Percentiles rank a stretch among this genome's conserved stretches.
Evolutionary conservation across 2,888 invertebrate genomes (phyloP).

Genomic region (Cartodere bifasciata): DNA sequence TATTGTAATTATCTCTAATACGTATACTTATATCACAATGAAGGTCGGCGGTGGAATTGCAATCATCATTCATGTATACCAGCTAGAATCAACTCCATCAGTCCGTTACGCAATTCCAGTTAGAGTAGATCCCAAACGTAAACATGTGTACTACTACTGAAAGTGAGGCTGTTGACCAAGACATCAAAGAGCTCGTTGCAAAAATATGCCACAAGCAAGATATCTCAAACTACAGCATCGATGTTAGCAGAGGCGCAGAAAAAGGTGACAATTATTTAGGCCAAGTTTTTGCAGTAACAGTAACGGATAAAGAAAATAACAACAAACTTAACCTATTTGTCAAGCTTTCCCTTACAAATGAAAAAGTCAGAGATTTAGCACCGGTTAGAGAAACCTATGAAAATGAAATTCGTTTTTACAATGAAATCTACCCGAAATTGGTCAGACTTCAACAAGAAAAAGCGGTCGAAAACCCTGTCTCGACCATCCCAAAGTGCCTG

Average conservation of each 20-base stretch:
- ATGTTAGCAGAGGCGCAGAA: not conserved
- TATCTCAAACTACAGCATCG: no score
- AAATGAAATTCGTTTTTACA: not conserved
- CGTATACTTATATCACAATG: no score
- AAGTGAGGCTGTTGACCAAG: no score
- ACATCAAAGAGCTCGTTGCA: no score
- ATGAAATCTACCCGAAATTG: not conserved
- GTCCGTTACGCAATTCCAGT: no score
- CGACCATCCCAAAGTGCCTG: not conserved
- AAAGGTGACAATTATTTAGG: slow-evolving; percentile 1
- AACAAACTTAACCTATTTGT: slow-evolving; percentile 1
- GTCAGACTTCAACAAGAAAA: not conserved
- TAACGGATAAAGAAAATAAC: not conserved
- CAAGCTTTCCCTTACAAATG: not conserved
- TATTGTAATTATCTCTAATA: no score
- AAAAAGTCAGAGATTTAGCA: not conserved
- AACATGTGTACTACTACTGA: no score
- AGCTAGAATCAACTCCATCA: no score
- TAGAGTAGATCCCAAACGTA: no score
- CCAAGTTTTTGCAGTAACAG: slow-evolving; percentile 1
- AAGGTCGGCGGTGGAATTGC: no score
- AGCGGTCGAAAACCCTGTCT: not conserved
- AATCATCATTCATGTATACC: no score
- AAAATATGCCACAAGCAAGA: no score
- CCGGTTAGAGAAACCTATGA: slow-evolving; percentile 1